Evolutionary conservation across 2,797 vertebrate genomes (phyloP), one percentile per base, ranked within the genome.

Genomic region (Poeciliopsis turneri): DNA sequence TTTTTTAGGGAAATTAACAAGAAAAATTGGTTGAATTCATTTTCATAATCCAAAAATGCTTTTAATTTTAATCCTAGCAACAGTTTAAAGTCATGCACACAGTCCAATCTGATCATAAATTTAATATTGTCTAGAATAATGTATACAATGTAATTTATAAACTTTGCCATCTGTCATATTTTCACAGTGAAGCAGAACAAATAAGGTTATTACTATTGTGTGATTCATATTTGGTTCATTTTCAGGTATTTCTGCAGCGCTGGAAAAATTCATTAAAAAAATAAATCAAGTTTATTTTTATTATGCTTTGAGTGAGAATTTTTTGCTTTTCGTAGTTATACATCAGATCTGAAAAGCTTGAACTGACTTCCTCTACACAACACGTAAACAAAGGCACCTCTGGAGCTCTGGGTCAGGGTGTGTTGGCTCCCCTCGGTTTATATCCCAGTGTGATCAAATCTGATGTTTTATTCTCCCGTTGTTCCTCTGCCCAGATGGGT

Each of bases 401-500:
- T 57, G 33, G 5, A 36, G 30, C 28, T 30, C 28, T 61, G 30
- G 59, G 28, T 5, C 11, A 16, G 13, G 13, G 16, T 66, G 9
- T 66, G 7, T 66, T 36, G 20, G 12, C 36, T 4, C 2, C 64
- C 36, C 36, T 43, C 11, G 1, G 18, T 12, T 68, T 25, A 25
- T n/a, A 12, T 12, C 12, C 36, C 39, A 12, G 36, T 23, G 20
- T 39, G 20, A 68, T 23, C 64, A 64, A 39, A 41, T 25, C 36
- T 41, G 18, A 41, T 39, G 23, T 41, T 57, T 28, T 18, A 46
- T 53, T 68, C 4, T 53, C 23, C n/a, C 5, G 3, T 13, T 45
- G 23, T 8, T 61, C 20, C 66, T 5, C 23, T 28, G 74, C 79
- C 43, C 88, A 99, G 98, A 99, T 99, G 98, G 97, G 96, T 72